A percentile compares a stretch with the other conserved stretches of the same genome.
Conservation (phyloP, 2,888 invertebrate species). For the Pseudeuparius sepicola region DNA sequence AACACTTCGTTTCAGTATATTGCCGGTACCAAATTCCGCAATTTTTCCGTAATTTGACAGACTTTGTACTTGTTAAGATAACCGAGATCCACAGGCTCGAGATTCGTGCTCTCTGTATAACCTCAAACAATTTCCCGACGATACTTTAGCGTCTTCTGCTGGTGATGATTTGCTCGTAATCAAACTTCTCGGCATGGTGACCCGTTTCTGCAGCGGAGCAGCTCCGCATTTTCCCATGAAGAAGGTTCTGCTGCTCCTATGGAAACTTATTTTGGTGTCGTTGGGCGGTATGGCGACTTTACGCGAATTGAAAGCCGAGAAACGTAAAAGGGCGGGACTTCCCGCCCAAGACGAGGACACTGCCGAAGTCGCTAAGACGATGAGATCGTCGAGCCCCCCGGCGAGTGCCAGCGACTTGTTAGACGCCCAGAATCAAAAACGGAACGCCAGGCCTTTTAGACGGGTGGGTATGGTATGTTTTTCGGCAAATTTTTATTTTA, state of each 20-base stretch:
- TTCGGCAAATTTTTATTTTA: conserved; percentile 8
- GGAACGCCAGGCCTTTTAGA: conserved; percentile 61
- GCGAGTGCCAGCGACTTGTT: conserved; percentile 83
- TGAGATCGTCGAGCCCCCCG: conserved; percentile 93
- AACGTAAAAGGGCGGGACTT: conserved; percentile 61
- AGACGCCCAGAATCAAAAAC: conserved; percentile 73
- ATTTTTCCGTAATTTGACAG: too few species aligned
- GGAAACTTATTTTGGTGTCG: conserved; percentile 90
- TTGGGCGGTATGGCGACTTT: conserved; percentile 85
- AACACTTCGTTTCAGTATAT: too few species aligned
- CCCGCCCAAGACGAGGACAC: conserved; percentile 83
- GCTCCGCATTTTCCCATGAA: conserved; percentile 98
- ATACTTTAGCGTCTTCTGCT: conserved; percentile 31
- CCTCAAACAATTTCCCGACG: too few species aligned
- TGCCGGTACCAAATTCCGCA: too few species aligned
- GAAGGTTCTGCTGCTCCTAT: conserved; percentile 81
- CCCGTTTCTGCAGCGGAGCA: conserved; percentile 89
- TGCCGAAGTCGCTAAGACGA: conserved; percentile 82
- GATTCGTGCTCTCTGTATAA: too few species aligned
- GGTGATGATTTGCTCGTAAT: conserved; percentile 81
- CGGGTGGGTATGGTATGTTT: conserved; percentile 38
- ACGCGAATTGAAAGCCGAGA: conserved; percentile 61
- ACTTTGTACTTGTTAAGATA: too few species aligned
- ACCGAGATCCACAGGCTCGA: too few species aligned
- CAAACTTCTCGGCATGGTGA: conserved; percentile 91